Conservation (phyloP, 2,113 vertebrate species). For the Alexandromys fortis region DNA sequence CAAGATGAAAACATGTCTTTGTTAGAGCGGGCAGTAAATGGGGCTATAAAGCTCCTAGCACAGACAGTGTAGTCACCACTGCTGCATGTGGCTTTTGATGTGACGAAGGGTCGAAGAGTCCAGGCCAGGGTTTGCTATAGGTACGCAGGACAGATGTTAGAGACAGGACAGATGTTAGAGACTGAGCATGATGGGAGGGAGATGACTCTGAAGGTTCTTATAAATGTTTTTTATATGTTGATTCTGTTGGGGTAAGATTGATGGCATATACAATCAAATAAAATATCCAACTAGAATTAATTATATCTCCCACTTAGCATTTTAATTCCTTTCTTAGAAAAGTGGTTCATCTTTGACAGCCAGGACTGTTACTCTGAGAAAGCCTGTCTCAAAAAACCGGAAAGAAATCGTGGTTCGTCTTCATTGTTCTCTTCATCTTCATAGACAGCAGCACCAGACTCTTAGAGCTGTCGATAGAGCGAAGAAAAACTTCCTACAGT, state of each 20-base stretch:
- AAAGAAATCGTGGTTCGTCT: neutral
- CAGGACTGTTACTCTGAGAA: neutral
- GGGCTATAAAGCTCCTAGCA: neutral
- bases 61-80: neutral
- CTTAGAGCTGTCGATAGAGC: neutral
- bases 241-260: conserved; percentile 11
- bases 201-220: neutral
- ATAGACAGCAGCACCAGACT: neutral
- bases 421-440: neutral
- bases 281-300: conserved; percentile 21
- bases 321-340: neutral
- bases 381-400: neutral
- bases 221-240: neutral
- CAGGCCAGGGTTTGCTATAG: neutral
- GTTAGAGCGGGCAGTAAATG: neutral
- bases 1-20: neutral
- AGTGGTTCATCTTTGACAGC: neutral
- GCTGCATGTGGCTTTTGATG: neutral
- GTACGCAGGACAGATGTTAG: neutral
- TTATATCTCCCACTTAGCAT: neutral
- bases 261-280: neutral
- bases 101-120: neutral
- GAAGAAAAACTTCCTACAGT: conserved; percentile 11
- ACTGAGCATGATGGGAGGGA: neutral
- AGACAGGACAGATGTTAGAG: too few relatives aligned